These are phyloP conservation scores for Cheirogaleus major DNA, from an alignment of 2,797 vertebrate species.

Conservation along the genomic window DNA sequence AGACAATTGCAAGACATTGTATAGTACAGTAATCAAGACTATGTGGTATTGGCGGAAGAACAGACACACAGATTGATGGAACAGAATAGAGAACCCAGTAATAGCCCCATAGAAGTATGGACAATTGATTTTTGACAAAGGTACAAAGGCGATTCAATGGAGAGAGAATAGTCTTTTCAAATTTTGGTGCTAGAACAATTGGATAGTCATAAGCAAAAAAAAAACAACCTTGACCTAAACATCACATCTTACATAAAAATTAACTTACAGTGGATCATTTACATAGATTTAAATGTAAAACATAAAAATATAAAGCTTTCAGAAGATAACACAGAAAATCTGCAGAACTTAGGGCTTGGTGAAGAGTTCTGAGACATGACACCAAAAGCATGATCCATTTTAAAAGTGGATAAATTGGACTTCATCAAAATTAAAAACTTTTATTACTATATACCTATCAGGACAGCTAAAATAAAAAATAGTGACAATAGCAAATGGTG, in stretches of 20 bases:
- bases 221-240: neutral
- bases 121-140: neutral
- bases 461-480: neutral
- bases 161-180: neutral
- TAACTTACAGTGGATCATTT: neutral
- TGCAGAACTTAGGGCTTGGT: neutral
- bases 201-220: neutral
- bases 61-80: neutral
- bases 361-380: neutral
- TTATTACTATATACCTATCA: neutral
- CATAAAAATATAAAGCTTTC: neutral
- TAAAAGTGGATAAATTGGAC: neutral
- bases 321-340: neutral
- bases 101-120: neutral
- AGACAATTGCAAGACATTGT: neutral
- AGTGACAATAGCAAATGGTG: neutral
- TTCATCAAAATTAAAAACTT: neutral
- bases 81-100: neutral
- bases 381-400: neutral
- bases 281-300: neutral
- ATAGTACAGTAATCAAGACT: neutral
- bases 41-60: neutral
- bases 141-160: neutral
- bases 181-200: neutral
- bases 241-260: neutral